phyloP scores from a whole-genome alignment of 1,140 invertebrate genomes.

The Chelonus insularis region DNA sequence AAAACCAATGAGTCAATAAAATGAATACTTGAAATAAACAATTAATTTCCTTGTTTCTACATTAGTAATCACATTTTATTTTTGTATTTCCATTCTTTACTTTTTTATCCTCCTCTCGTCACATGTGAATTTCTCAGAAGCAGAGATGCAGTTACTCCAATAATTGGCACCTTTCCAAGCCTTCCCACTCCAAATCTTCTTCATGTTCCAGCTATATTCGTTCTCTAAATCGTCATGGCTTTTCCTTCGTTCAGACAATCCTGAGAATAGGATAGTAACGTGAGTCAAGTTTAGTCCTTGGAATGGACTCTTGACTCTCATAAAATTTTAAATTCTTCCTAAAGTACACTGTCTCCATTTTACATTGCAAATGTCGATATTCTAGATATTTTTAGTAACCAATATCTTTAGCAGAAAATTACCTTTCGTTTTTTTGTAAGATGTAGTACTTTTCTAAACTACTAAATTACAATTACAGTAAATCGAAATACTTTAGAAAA shows the following conservation, averaged over 20 bases:
- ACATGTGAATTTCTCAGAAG: conserved; percentile 16
- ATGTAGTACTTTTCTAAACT: too few relatives aligned
- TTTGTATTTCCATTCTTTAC: neutral
- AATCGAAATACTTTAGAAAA: too few relatives aligned
- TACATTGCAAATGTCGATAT: too few relatives aligned
- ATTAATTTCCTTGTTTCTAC: too few relatives aligned
- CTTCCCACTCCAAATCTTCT: conserved; percentile 27
- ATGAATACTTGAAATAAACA: too few relatives aligned
- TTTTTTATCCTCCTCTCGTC: neutral
- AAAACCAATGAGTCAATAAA: too few relatives aligned
- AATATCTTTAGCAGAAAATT: too few relatives aligned
- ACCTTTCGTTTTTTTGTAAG: too few relatives aligned
- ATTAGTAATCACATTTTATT: too few relatives aligned
- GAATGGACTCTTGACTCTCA: neutral
- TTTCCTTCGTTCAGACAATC: conserved; percentile 35
- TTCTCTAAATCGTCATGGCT: conserved; percentile 24
- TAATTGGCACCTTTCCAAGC: conserved; percentile 33
- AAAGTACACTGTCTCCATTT: too few relatives aligned
- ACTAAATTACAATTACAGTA: too few relatives aligned
- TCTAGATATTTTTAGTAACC: too few relatives aligned
- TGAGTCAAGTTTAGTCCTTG: neutral
- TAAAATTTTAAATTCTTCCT: neutral
- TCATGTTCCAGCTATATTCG: conserved; percentile 48
- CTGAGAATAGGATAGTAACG: conserved; percentile 15
- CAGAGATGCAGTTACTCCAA: conserved; percentile 16